Conservation (phyloP, 2,888 invertebrate genomes). For the Chydorus sphaericus region DNA sequence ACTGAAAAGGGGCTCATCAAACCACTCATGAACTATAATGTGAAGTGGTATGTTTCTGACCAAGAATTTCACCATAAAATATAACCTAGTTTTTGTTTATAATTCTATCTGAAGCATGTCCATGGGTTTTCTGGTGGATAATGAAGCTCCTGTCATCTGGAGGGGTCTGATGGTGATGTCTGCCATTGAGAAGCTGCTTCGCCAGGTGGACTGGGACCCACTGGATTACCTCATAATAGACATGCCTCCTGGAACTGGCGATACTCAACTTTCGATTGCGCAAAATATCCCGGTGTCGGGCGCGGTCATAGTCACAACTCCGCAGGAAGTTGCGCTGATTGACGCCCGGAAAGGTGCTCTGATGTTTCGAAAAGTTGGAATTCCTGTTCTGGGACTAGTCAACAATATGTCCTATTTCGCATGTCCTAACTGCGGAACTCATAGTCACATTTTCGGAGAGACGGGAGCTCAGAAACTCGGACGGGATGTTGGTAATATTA, state of each 20-base stretch:
- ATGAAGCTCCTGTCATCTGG: conserved; percentile 80
- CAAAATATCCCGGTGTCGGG: conserved; percentile 53
- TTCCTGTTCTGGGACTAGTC: conserved; percentile 72
- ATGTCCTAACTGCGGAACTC: conserved; percentile 61
- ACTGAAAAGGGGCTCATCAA: conserved; percentile 59
- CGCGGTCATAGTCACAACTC: conserved; percentile 80
- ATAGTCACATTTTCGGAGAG: conserved; percentile 55
- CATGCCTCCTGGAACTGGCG: conserved; percentile 94
- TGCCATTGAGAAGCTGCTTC: conserved; percentile 67
- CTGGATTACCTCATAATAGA: conserved; percentile 80
- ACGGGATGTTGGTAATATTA: conserved; percentile 39
- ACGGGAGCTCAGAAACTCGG: conserved; percentile 43
- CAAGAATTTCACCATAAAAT: conserved; percentile 18
- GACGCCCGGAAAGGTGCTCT: conserved; percentile 71
- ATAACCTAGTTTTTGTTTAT: conserved; percentile 9
- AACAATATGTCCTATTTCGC: conserved; percentile 76
- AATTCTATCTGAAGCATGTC: conserved; percentile 52
- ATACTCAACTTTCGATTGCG: conserved; percentile 77
- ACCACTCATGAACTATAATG: conserved; percentile 75
- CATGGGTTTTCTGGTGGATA: conserved; percentile 80
- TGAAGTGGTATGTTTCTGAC: conserved; percentile 91
- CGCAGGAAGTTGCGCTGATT: conserved; percentile 72
- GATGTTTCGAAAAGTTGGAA: conserved; percentile 71
- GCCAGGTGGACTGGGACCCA: conserved; percentile 76
- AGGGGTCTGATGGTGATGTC: conserved; percentile 94